Evolutionary conservation across 2,888 invertebrate genomes (phyloP).

Genomic region (Papilio demoleus): DNA sequence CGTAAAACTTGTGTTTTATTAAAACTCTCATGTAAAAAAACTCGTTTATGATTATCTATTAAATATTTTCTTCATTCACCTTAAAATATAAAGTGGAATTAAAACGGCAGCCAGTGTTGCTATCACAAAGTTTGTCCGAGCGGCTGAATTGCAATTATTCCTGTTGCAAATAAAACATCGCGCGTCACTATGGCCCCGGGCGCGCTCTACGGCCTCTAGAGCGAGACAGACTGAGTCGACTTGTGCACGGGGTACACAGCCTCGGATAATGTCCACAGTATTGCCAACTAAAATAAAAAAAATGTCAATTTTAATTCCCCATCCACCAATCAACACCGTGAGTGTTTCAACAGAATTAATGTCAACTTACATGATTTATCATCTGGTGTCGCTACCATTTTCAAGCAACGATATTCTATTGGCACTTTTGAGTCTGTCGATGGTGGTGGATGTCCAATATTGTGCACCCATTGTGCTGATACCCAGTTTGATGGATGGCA

Average conservation of each 20-base stretch:
- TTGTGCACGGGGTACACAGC: slow-evolving; percentile 71
- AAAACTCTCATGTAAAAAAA: slow-evolving; percentile 24
- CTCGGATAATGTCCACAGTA: slow-evolving; percentile 73
- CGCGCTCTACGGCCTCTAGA: slow-evolving; percentile 70
- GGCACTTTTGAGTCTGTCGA: slow-evolving; percentile 69
- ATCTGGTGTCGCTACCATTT: slow-evolving; percentile 78
- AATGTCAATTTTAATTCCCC: neutral
- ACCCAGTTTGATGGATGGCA: slow-evolving; percentile 74
- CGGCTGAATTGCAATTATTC: slow-evolving; percentile 70
- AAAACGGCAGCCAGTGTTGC: slow-evolving; percentile 48
- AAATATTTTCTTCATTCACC: slow-evolving; percentile 49
- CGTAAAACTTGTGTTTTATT: slow-evolving; percentile 23
- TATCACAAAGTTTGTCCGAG: slow-evolving; percentile 46
- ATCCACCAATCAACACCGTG: no score
- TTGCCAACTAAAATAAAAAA: slow-evolving; percentile 69
- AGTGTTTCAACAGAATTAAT: neutral
- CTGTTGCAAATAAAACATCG: slow-evolving; percentile 72
- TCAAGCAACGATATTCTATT: slow-evolving; percentile 73
- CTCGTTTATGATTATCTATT: neutral
- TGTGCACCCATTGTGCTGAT: slow-evolving; percentile 72
- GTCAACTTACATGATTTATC: slow-evolving; percentile 70
- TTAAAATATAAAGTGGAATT: slow-evolving; percentile 60
- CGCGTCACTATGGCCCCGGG: slow-evolving; percentile 76
- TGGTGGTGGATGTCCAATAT: slow-evolving; percentile 74
- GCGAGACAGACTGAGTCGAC: slow-evolving; percentile 74